Evolutionary conservation across 1,140 invertebrate genomes (phyloP), one percentile per base, ranked within the genome.

Genomic region (Drosophila chauvacae): DNA sequence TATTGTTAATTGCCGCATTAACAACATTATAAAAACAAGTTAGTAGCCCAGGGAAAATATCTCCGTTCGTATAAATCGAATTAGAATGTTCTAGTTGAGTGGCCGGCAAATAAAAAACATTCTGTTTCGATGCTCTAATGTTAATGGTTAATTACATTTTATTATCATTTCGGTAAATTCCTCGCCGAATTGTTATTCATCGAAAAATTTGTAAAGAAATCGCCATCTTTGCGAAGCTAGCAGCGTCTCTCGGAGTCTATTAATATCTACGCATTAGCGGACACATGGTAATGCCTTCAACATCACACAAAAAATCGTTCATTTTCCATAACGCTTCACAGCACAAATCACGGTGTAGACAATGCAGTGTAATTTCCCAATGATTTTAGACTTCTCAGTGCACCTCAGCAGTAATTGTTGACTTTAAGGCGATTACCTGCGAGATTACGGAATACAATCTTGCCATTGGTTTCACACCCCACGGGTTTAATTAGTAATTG

Each of bases 1-100:
- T 60, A 69, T 56, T 77, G 73, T 76, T 77, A 77, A 77, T 77
- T 77, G 33, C 48, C 51, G 56, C 39, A 61, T 69, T 77, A 68
- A 77, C 56, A 77, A 33, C 50, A 66, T 42, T 55, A 59, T 69
- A 77, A 60, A 55, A 77, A 76, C 71, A 58, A 77, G 73, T 77
- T 60, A 45, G n/a, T 48, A 20, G 35, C 41, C 18, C 18, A 35
- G 60, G n/a, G 28, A 28, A n/a, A 50, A 42, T 30, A 51, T 50
- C 9, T 18, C 48, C n/a, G 30, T 61, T 35, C 18, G 20, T 33
- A 39, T 35, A 51, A 58, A 58, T 48, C 35, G 14, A 71, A 59
- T 72, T 59, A 58, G 28, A 72, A 71, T 64, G 37, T 18, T 50
- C 4, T 48, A 72, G 23, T 28, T 42, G 44, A 23, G 53, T 26